Evolutionary conservation across 2,888 invertebrate genomes (phyloP), one percentile per base, ranked within the genome.

Genomic region (Eupithecia exiguata): DNA sequence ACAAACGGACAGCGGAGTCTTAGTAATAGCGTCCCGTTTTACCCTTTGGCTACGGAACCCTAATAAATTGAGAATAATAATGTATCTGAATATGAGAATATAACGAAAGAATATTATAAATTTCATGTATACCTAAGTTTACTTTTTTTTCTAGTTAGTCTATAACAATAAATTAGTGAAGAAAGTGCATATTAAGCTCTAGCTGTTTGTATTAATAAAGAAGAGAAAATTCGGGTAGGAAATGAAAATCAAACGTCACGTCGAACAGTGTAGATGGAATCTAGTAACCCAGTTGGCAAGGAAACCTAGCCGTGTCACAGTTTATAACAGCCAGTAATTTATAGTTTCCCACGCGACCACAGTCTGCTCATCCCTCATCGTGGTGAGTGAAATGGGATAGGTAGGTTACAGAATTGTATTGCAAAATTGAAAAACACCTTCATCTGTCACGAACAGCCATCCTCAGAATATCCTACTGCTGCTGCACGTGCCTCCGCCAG

Each of bases 211-310:
- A 10, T 12, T 14, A 12, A 14, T 5, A 14, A 25, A 25, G 65
- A 18, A 38, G 35, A 12, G 62, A 35, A 62, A 35, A 14, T 35
- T 62, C 35, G 35, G 62, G 25, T 46, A 61, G 25, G n/a, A 12
- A 62, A 21, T 38, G 38, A 71, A 61, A 69, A 76, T 66, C 69
- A 70, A 68, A 70, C 62, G 35, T 72, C 70, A 62, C 43, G 40
- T 66, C 66, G 66, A 66, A 38, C 66, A 25, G 38, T 21, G 38
- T 21, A 65, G 21, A n/a, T 63, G 65, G 40, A 66, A 76, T 78
- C 75, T 81, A 75, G 79, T 88, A 87, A 89, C 89, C 89, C 78
- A 90, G 84, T 90, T 90, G 90, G 89, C 89, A 86, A 75, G 78
- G 71, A 75, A 78, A 74, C 43, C 71, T 67, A 70, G 25, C 21